Percentiles rank a stretch among this genome's conserved stretches.
phyloP scores from a whole-genome alignment of 2,113 vertebrate genomes.

The Xiphophorus hellerii region DNA sequence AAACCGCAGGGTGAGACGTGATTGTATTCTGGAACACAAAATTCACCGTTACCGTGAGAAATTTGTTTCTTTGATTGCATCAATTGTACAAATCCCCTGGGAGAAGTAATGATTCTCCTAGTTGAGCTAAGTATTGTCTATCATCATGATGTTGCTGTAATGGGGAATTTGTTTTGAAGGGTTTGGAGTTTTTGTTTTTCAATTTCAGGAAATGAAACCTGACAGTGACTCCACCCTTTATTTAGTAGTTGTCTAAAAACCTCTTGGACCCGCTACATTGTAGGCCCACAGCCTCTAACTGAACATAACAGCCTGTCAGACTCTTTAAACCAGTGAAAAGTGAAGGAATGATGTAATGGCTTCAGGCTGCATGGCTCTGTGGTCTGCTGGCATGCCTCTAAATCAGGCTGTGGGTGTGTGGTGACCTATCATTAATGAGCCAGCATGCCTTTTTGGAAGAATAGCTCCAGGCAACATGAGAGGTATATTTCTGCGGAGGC shows the following conservation, averaged over 20 bases:
- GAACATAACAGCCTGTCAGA: constrained; percentile 38
- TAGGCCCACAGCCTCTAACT: constrained; percentile 24
- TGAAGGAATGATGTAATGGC: constrained; percentile 58
- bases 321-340: constrained; percentile 39
- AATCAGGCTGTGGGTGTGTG: constrained; percentile 54
- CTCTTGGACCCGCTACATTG: constrained; percentile 12
- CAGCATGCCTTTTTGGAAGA: constrained; percentile 49
- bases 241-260: constrained; percentile 23
- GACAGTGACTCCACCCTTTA: constrained; percentile 44
- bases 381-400: constrained; percentile 53
- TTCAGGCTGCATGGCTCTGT: constrained; percentile 44
- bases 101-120: constrained; percentile 13
- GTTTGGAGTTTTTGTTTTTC: constrained; percentile 7
- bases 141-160: constrained; percentile 13
- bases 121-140: constrained; percentile 10
- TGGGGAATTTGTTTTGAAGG: constrained; percentile 13
- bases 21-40: background rate
- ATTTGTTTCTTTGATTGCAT: constrained; percentile 26
- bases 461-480: constrained; percentile 46
- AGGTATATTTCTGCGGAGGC: constrained; percentile 40
- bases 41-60: background rate
- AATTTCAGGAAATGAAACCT: constrained; percentile 40
- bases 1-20: constrained; percentile 86
- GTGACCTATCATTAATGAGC: constrained; percentile 59
- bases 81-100: constrained; percentile 37